These are phyloP conservation scores for Electrona antarctica DNA, from an alignment of 2,113 vertebrate species.

Conservation along the genomic window DNA sequence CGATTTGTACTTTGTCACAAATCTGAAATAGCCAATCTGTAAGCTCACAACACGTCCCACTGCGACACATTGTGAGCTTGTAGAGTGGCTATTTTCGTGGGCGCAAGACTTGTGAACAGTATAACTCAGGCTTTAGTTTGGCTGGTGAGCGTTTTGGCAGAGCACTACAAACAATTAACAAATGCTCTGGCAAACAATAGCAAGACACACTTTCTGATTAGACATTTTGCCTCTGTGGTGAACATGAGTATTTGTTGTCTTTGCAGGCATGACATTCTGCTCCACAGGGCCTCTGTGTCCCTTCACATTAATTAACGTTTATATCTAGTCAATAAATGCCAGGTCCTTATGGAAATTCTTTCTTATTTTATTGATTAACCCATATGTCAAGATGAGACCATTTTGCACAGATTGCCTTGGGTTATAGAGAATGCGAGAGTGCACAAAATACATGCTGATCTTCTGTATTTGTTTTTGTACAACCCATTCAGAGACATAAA, in stretches of 20 bases:
- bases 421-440: constrained; percentile 2
- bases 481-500: background rate
- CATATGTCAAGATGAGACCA: constrained; percentile 57
- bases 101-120: no score
- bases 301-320: constrained; percentile 57
- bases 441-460: constrained; percentile 11
- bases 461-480: background rate
- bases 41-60: no score
- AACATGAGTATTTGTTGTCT: background rate
- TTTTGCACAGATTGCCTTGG: constrained; percentile 23
- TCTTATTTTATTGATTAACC: constrained; percentile 23
- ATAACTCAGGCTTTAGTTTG: background rate
- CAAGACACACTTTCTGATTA: background rate
- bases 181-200: background rate
- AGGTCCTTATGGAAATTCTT: constrained; percentile 40
- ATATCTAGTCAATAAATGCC: constrained; percentile 52
- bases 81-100: no score
- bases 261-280: constrained; percentile 6
- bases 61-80: no score
- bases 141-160: background rate
- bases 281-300: constrained; percentile 7
- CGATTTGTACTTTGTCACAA: no score
- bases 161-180: background rate
- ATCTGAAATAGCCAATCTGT: no score
- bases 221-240: background rate